A percentile compares a stretch with the other conserved stretches of the same genome.
These are phyloP conservation scores for Autographa pulchrina DNA, from an alignment of 2,888 invertebrate species.

Conservation along the genomic window DNA sequence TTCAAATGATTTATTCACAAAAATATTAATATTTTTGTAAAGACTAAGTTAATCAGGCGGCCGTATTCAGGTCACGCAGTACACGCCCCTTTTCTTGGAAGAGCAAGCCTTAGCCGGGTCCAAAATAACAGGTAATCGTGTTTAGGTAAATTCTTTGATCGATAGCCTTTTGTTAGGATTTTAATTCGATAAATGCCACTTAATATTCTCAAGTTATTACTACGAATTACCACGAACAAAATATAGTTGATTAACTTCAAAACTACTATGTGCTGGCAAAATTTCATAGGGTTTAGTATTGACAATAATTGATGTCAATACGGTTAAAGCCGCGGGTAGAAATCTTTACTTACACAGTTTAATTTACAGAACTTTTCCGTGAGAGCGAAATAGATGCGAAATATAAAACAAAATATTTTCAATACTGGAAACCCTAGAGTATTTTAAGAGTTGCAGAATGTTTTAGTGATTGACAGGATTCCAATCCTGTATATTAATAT, in stretches of 20 bases:
- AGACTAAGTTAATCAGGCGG: slow-evolving; percentile 26
- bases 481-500: slow-evolving; percentile 1
- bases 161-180: slow-evolving; percentile 43
- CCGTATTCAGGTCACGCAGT: slow-evolving; percentile 50
- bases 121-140: slow-evolving; percentile 46
- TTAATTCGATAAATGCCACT: slow-evolving; percentile 13
- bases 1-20: neutral
- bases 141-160: slow-evolving; percentile 27
- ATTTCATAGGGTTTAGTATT: no score
- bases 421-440: neutral
- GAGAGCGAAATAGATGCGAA: no score
- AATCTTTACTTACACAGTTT: no score
- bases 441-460: neutral
- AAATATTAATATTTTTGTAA: slow-evolving; percentile 14
- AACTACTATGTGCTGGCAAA: no score
- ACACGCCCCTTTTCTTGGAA: slow-evolving; percentile 53
- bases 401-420: no score
- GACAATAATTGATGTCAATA: no score
- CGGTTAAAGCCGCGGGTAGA: no score
- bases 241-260: no score
- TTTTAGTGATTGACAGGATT: neutral
- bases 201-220: neutral
- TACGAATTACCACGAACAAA: no score
- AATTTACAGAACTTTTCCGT: no score
- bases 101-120: slow-evolving; percentile 26